Evolutionary conservation across 2,113 vertebrate species (phyloP), one percentile per base, ranked within the genome.

Genomic region (Eulacestoma nigropectus): DNA sequence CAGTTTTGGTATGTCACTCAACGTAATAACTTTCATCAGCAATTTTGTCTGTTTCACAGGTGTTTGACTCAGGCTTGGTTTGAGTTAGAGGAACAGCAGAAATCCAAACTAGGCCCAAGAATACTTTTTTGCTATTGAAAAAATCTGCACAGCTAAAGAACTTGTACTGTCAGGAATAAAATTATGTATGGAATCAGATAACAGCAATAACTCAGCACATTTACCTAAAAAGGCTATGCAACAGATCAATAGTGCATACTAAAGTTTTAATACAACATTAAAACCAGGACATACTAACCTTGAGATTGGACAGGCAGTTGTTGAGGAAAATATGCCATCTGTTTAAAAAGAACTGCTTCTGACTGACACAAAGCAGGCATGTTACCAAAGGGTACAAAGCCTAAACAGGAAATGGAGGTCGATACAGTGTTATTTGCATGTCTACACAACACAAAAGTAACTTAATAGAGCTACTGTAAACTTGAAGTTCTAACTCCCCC

Each of bases 291-390:
- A 93, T 91, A 98, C 98, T 97, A 88, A 99, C 99, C 98, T 99
- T 99, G 77, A 99, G 99, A 97, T 99, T 99, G 90, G 99, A 99
- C 64, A 99, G 98, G 96, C 99, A 99, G 98, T 99, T 99, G 98
- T 99, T 99, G 97, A 99, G 99, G 97, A 99, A 99, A 97, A 99
- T 90, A 95, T 99, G 99, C 99, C 99, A 99, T 96, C 99, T 98
- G 97, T 98, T 99, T 92, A 99, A 98, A 93, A 99, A 99, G 95
- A 99, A 98, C 94, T 99, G 99, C 97, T 99, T 99, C 98, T 99
- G 99, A 97, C 99, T 99, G 97, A 99, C 99, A 91, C 99, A 99
- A 85, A 99, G 98, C 81, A 99, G 98, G 95, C 99, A 99, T 2
- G 99, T 99, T 84, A 99, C 99, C 98, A 99, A 97, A 30, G 99